These are phyloP conservation scores for Pterostichus madidus DNA, from an alignment of 2,888 invertebrate genomes.

Conservation along the genomic window DNA sequence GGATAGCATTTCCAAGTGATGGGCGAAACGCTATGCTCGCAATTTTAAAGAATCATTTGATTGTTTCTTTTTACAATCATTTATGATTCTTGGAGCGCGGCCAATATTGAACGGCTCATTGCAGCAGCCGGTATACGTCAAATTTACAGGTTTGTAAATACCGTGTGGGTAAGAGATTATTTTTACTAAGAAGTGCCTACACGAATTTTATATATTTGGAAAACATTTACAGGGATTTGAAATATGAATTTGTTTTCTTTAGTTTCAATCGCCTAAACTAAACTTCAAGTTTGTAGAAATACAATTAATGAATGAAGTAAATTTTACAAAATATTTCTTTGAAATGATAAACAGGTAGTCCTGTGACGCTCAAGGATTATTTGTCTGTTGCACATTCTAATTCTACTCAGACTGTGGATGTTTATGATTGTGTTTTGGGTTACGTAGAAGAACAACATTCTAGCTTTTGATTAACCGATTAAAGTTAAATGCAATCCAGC, in stretches of 20 bases:
- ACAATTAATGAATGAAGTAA: too few species aligned
- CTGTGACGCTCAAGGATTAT: too few species aligned
- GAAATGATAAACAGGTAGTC: too few species aligned
- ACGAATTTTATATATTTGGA: conserved; percentile 2
- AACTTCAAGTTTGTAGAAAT: too few species aligned
- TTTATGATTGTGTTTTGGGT: too few species aligned
- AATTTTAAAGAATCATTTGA: conserved; percentile 70
- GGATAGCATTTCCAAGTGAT: conserved; percentile 57
- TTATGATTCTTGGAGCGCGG: conserved; percentile 41
- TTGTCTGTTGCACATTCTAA: too few species aligned
- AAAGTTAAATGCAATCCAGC: too few species aligned
- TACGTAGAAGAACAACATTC: too few species aligned
- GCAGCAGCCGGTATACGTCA: conserved; percentile 30
- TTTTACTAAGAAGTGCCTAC: conserved; percentile 31
- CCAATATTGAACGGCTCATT: neutral
- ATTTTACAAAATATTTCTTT: too few species aligned
- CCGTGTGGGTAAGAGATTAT: neutral
- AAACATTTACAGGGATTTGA: neutral
- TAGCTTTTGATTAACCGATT: too few species aligned
- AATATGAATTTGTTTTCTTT: neutral
- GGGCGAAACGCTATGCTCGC: conserved; percentile 19
- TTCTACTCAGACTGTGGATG: too few species aligned
- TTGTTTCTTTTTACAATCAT: conserved; percentile 69
- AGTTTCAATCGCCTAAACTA: neutral
- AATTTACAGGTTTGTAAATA: conserved; percentile 26